These are phyloP conservation scores for Lamprotornis superbus DNA, from an alignment of 2,113 vertebrate genomes.

Conservation along the genomic window DNA sequence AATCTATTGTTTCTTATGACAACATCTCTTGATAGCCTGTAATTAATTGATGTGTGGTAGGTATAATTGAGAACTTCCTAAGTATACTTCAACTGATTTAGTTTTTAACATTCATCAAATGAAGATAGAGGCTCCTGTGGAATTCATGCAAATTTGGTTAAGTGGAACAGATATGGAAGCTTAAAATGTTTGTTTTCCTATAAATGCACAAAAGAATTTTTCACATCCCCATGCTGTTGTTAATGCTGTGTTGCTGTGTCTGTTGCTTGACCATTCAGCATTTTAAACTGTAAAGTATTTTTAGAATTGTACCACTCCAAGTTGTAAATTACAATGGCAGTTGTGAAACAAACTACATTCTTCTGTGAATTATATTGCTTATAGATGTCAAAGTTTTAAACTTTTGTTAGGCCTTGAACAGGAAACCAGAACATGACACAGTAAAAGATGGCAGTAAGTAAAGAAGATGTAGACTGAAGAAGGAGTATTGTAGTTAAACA, in stretches of 20 bases:
- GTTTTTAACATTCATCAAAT: not conserved
- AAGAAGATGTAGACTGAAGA: not conserved
- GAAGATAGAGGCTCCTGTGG: not conserved
- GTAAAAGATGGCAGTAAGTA: not conserved
- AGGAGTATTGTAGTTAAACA: not conserved
- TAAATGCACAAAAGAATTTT: not conserved
- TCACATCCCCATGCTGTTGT: not conserved
- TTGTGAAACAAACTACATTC: not conserved
- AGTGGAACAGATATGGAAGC: not conserved
- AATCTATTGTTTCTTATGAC: not conserved
- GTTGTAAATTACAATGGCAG: not conserved
- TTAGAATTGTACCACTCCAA: not conserved
- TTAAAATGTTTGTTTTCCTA: not conserved
- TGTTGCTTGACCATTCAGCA: not conserved
- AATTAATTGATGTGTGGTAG: not conserved
- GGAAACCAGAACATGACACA: not conserved
- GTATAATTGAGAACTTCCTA: not conserved
- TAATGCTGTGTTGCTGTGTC: not conserved
- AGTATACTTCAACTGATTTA: not conserved
- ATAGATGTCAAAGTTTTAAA: not conserved
- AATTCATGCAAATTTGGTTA: not conserved
- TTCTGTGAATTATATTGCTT: not conserved
- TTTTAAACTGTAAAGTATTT: not conserved
- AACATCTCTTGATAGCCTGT: not conserved
- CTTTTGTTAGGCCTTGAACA: not conserved